A percentile compares a stretch with the other conserved stretches of the same genome.
phyloP scores from a whole-genome alignment of 2,888 invertebrate species.

The Vannuccia rotundouncinata region DNA sequence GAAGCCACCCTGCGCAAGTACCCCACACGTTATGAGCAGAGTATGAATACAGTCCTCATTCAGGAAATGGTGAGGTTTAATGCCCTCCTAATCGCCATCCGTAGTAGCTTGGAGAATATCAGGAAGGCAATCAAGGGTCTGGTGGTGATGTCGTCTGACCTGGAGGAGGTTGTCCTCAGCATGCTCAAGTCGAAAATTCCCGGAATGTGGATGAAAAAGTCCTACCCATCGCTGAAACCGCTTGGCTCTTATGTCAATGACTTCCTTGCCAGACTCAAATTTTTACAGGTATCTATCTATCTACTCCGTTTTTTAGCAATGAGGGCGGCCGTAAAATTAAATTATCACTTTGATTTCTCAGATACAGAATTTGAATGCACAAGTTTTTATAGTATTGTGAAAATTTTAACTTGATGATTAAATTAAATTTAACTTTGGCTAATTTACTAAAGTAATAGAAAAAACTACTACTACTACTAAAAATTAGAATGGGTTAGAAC shows the following conservation, averaged over 20 bases:
- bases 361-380: no score
- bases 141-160: slow-evolving; percentile 54
- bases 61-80: slow-evolving; percentile 56
- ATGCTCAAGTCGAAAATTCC: slow-evolving; percentile 57
- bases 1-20: slow-evolving; percentile 49
- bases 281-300: slow-evolving; percentile 52
- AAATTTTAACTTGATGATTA: no score
- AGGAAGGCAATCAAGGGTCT: slow-evolving; percentile 54
- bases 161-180: slow-evolving; percentile 55
- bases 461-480: no score
- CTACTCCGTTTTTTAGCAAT: no score
- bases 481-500: no score
- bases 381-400: no score
- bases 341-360: no score
- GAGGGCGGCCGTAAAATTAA: no score
- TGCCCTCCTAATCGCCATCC: slow-evolving; percentile 48
- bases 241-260: slow-evolving; percentile 55
- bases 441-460: no score
- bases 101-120: slow-evolving; percentile 50
- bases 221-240: slow-evolving; percentile 56
- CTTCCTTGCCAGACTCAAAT: slow-evolving; percentile 50
- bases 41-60: slow-evolving; percentile 56
- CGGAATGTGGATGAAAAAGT: slow-evolving; percentile 54
- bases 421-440: no score
- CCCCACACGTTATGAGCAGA: slow-evolving; percentile 54